A percentile compares a stretch with the other conserved stretches of the same genome.
Evolutionary conservation across 2,113 vertebrate species (phyloP).

Genomic region (Romanogobio albipinnatus): DNA sequence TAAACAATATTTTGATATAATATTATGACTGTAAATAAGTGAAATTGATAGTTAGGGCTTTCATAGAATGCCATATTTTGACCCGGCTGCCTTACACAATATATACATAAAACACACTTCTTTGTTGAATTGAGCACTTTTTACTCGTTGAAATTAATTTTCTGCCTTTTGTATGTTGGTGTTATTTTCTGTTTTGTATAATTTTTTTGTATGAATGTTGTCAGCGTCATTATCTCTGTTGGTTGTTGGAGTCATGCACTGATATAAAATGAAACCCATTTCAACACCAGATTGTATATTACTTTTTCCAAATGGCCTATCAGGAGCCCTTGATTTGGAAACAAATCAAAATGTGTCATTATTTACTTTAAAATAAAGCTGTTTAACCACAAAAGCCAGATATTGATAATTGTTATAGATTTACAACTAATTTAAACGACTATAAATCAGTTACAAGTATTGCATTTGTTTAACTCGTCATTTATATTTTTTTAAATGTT

Average conservation of each 20-base stretch:
- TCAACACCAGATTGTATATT: not conserved
- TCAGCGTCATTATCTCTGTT: not conserved
- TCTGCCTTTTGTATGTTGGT: constrained; percentile 6
- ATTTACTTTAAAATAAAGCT: not conserved
- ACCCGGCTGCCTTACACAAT: constrained; percentile 73
- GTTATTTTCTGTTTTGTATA: not conserved
- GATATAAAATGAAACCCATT: constrained; percentile 40
- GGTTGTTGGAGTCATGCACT: constrained; percentile 57
- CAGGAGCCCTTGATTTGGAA: not conserved
- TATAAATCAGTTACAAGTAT: not conserved
- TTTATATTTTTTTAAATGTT: not conserved
- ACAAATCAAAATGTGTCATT: not conserved
- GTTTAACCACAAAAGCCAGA: not conserved
- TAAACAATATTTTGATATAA: constrained; percentile 74
- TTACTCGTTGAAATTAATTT: constrained; percentile 13
- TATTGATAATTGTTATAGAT: not conserved
- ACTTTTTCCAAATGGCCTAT: not conserved
- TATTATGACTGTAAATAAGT: constrained; percentile 62
- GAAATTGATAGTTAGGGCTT: constrained; percentile 52
- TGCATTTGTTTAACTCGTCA: not conserved
- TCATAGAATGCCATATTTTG: constrained; percentile 57
- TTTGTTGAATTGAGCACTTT: constrained; percentile 42
- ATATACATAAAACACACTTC: constrained; percentile 16
- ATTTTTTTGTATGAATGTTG: constrained; percentile 20
- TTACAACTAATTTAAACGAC: not conserved